Percentiles rank a stretch among this genome's conserved stretches.
phyloP scores from a whole-genome alignment of 2,888 invertebrate species.

The Urechis unicinctus region DNA sequence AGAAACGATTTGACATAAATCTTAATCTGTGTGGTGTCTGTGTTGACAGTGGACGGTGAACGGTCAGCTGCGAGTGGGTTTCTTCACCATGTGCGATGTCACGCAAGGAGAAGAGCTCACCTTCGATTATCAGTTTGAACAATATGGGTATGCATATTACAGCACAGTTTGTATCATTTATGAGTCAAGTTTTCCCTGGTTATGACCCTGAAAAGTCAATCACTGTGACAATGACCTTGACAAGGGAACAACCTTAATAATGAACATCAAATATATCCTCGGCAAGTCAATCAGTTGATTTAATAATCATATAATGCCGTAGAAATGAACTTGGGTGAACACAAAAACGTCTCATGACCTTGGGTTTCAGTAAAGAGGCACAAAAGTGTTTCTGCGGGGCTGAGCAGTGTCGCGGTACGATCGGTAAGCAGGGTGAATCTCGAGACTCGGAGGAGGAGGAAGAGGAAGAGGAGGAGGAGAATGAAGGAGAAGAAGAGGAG shows the following conservation, averaged over 20 bases:
- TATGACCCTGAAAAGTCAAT: too few relatives aligned
- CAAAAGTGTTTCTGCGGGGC: slow-evolving; percentile 94
- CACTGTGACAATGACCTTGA: too few relatives aligned
- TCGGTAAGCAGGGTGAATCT: slow-evolving; percentile 59
- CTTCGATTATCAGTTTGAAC: slow-evolving; percentile 96
- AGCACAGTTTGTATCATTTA: not conserved
- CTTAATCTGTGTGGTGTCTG: not conserved
- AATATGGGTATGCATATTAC: slow-evolving; percentile 73
- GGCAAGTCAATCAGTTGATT: too few relatives aligned
- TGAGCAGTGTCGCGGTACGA: slow-evolving; percentile 84
- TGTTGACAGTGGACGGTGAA: slow-evolving; percentile 55
- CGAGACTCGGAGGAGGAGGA: not conserved
- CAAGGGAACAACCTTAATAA: too few relatives aligned
- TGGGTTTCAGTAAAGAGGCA: slow-evolving; percentile 62
- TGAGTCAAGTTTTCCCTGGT: not conserved
- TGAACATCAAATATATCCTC: too few relatives aligned
- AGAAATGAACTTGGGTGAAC: too few relatives aligned
- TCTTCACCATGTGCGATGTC: slow-evolving; percentile 83
- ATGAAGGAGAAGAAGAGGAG: slow-evolving; percentile 50
- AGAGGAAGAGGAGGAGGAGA: slow-evolving; percentile 1
- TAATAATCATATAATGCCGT: too few relatives aligned
- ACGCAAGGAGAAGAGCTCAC: slow-evolving; percentile 88
- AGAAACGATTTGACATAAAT: not conserved
- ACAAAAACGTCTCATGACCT: too few relatives aligned
- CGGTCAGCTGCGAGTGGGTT: slow-evolving; percentile 83